Base-by-base conservation (phyloP, 2,888 invertebrate species). In the Melipona beecheii region DNA sequence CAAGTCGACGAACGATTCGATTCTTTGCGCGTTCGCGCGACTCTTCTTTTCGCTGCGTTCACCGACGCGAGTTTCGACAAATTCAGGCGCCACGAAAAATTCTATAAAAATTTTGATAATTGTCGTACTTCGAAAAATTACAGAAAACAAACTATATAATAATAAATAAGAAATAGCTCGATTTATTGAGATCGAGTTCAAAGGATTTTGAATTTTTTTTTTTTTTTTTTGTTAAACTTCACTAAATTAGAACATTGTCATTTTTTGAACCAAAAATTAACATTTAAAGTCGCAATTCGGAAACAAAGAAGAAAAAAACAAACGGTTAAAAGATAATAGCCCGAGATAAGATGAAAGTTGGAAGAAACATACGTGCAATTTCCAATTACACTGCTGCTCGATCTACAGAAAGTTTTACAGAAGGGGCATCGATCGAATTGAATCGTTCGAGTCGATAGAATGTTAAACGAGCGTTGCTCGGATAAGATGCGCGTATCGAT, bases 1-100 rank as follows among this genome's bases (percentile, higher is more conserved):
- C 78, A 19, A 17, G 24, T 60, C 74, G 56, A 56, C 66, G 66
- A 77, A 70, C 79, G 70, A 87, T 69, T 86, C 79, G 66, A 73
- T 66, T 62, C 36, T 27, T 43, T 9, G 9, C 43, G 15, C 78
- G 52, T 15, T 62, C 68, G 13, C 50, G 36, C 31, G 52, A 64
- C 9, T 43, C 43, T 19, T 50, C 56, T 70, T 52, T 65, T 56
- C 81, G 56, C 21, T 21, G 21, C 24, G 19, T n/a, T 43, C 9
- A 19, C 9, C 58, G 21, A 31, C 24, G 13, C 70, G 17, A 27
- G 17, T 31, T 62, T 70, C 62, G 50, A 52, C 36, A 31, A 52
- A 43, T 31, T 49, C 43, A 15, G n/a, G 0, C n/a, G 36, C 36
- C 36, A 36, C 9, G 43, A 0, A 9, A 43, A 9, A 43, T 43